Evolutionary conservation across 2,888 invertebrate species (phyloP).

Genomic region (Hirudinaria manillensis): DNA sequence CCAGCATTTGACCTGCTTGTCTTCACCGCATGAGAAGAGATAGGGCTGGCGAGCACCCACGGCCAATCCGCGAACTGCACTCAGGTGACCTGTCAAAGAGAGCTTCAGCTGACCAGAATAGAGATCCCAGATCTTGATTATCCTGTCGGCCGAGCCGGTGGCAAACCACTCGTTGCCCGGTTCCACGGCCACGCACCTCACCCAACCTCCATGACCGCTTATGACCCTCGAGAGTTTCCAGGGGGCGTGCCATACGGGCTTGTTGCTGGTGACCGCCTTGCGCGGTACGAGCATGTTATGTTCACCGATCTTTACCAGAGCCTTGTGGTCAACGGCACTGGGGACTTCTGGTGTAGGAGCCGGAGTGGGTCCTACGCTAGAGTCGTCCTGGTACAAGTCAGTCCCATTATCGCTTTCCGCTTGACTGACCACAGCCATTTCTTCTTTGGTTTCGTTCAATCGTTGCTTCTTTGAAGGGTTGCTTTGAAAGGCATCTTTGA

Average conservation of each 20-base stretch:
- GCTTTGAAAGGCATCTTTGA: conserved; percentile 53
- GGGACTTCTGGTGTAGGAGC: not conserved
- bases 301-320: conserved; percentile 47
- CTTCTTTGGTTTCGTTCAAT: conserved; percentile 29
- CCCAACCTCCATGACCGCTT: conserved; percentile 91
- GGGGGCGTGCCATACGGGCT: conserved; percentile 96
- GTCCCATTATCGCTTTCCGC: not conserved
- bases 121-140: conserved; percentile 99
- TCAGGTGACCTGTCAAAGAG: conserved; percentile 95
- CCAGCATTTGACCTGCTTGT: conserved; percentile 86
- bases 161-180: conserved; percentile 94
- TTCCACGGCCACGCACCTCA: conserved; percentile 90
- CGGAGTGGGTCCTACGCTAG: not conserved
- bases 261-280: conserved; percentile 83
- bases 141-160: conserved; percentile 89
- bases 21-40: conserved; percentile 96
- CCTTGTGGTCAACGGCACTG: conserved; percentile 21
- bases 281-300: conserved; percentile 64
- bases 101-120: conserved; percentile 90
- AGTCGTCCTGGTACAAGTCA: not conserved
- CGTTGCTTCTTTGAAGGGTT: conserved; percentile 10
- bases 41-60: conserved; percentile 93
- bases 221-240: conserved; percentile 97
- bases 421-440: not conserved
- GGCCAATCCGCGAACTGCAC: conserved; percentile 88